A percentile compares a stretch with the other conserved stretches of the same genome.
Conservation (phyloP, 2,113 vertebrate genomes). For the Pachycephala philippinensis region DNA sequence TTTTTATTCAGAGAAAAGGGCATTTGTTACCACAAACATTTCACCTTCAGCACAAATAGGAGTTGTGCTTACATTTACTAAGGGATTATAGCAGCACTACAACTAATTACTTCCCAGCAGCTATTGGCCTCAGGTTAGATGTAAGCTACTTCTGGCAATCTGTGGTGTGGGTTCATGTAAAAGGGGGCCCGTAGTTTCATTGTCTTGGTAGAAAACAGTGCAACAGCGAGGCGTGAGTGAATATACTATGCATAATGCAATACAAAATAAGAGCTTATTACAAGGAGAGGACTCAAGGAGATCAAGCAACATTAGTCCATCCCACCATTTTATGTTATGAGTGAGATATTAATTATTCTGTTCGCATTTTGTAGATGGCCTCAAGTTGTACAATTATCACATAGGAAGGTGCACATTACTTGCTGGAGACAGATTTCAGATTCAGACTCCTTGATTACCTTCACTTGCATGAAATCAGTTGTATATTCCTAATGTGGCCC, state of each 20-base stretch:
- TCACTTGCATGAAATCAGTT: neutral
- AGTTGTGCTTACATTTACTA: constrained; percentile 69
- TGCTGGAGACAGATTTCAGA: neutral
- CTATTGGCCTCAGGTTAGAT: constrained; percentile 70
- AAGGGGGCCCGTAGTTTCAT: neutral
- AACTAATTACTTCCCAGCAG: constrained; percentile 79
- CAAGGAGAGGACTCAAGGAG: constrained; percentile 5
- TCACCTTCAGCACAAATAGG: constrained; percentile 74
- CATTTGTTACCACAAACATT: constrained; percentile 76
- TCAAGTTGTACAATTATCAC: constrained; percentile 18
- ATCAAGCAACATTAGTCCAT: constrained; percentile 48
- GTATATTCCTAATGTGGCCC: neutral
- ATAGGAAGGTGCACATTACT: constrained; percentile 16
- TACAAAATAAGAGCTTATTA: constrained; percentile 53
- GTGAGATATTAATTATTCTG: constrained; percentile 52
- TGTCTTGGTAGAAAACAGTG: constrained; percentile 21
- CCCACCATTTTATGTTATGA: constrained; percentile 25
- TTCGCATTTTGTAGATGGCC: constrained; percentile 14
- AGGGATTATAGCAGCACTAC: constrained; percentile 66
- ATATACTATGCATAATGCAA: constrained; percentile 44
- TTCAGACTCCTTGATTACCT: neutral
- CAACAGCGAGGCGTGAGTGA: neutral
- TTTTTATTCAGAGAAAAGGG: constrained; percentile 74
- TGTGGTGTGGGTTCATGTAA: constrained; percentile 47
- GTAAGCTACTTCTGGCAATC: constrained; percentile 55